These are phyloP conservation scores for Lynx canadensis DNA, from an alignment of 2,113 vertebrate genomes.

Conservation along the genomic window DNA sequence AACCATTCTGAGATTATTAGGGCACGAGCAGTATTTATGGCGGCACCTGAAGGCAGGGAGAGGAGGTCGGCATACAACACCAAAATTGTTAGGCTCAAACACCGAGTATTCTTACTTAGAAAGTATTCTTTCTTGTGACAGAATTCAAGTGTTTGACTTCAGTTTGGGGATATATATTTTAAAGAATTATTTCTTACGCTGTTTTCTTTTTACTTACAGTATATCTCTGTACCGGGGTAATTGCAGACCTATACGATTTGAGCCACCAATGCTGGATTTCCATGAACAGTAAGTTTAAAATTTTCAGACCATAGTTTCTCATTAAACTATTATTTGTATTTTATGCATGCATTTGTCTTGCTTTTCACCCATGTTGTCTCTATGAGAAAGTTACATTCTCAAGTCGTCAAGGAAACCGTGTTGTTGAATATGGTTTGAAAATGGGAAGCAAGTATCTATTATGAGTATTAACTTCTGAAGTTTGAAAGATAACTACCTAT, in stretches of 20 bases:
- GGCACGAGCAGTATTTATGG: not conserved
- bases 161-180: conserved; percentile 33
- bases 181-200: not conserved
- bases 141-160: not conserved
- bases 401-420: not conserved
- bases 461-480: not conserved
- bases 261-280: conserved; percentile 99
- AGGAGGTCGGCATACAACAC: not conserved
- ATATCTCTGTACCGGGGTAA: conserved; percentile 94
- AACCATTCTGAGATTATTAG: not conserved
- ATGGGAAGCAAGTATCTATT: not conserved
- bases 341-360: not conserved
- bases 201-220: conserved; percentile 86
- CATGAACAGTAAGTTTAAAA: conserved; percentile 95
- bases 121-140: not conserved
- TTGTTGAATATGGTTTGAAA: conserved; percentile 12
- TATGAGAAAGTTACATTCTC: not conserved
- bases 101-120: not conserved
- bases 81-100: not conserved
- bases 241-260: conserved; percentile 97
- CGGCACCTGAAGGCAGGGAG: not conserved
- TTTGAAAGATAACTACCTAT: not conserved
- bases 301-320: conserved; percentile 17
- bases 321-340: not conserved
- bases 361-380: not conserved